Evolutionary conservation across 2,113 vertebrate species (phyloP).

Genomic region (Tylochromis polylepis): DNA sequence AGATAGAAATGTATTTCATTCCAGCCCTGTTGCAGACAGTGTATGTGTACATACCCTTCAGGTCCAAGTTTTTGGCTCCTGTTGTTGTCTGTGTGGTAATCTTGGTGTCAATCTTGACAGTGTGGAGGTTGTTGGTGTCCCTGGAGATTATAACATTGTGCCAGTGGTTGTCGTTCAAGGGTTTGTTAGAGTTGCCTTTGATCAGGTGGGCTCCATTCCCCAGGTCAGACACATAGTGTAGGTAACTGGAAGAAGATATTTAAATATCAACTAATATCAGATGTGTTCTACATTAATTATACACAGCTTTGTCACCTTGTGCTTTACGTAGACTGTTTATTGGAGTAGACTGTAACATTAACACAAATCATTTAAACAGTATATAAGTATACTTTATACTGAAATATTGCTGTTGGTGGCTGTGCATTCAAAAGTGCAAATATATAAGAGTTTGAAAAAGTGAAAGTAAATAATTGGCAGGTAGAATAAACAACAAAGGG

Average conservation of each 20-base stretch:
- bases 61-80: conserved; percentile 93
- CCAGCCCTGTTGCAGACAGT: neutral
- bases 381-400: neutral
- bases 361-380: neutral
- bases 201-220: conserved; percentile 96
- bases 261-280: neutral
- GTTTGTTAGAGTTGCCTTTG: conserved; percentile 96
- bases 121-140: conserved; percentile 95
- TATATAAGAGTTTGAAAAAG: neutral
- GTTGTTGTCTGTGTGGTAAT: conserved; percentile 91
- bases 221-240: conserved; percentile 95
- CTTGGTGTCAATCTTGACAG: conserved; percentile 95
- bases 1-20: neutral
- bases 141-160: conserved; percentile 96
- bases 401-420: neutral
- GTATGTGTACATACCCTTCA: conserved; percentile 82
- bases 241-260: conserved; percentile 74
- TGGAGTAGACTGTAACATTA: neutral
- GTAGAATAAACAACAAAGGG: conserved; percentile 12
- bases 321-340: neutral
- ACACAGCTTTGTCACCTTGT: neutral
- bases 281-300: neutral
- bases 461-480: conserved; percentile 2
- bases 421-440: neutral
- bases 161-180: conserved; percentile 97